Evolutionary conservation across 2,797 vertebrate genomes (phyloP).

Genomic region (Propithecus perrieri): DNA sequence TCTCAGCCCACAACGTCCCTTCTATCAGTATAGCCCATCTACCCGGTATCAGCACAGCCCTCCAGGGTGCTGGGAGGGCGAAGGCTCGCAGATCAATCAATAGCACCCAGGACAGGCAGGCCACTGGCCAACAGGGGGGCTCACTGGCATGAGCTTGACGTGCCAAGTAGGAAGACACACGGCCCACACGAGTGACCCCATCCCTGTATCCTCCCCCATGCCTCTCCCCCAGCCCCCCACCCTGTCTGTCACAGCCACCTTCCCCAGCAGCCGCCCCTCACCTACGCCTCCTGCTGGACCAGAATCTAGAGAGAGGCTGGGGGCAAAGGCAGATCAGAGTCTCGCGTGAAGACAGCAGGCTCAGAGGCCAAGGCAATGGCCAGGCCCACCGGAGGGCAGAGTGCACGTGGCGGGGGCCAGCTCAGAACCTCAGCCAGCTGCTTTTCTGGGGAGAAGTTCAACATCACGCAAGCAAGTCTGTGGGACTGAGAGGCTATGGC

Average conservation of each 20-base stretch:
- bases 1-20: not conserved
- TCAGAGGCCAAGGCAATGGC: not conserved
- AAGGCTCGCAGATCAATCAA: not conserved
- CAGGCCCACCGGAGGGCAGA: not conserved
- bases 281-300: not conserved
- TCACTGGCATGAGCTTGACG: fast-evolving
- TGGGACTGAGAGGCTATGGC: not conserved
- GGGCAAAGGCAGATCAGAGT: fast-evolving
- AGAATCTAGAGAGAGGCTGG: not conserved
- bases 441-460: not conserved
- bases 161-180: not conserved
- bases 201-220: not conserved
- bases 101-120: not conserved
- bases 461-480: not conserved
- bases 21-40: not conserved
- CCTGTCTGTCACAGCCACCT: not conserved
- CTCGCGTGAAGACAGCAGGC: not conserved
- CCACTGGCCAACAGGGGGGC: fast-evolving
- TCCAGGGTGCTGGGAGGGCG: not conserved
- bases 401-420: fast-evolving
- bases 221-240: fast-evolving
- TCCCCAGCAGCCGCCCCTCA: no score
- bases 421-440: not conserved
- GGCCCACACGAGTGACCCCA: not conserved
- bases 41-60: not conserved